phyloP scores from a whole-genome alignment of 2,113 vertebrate genomes.

The Propithecus coquereli region DNA sequence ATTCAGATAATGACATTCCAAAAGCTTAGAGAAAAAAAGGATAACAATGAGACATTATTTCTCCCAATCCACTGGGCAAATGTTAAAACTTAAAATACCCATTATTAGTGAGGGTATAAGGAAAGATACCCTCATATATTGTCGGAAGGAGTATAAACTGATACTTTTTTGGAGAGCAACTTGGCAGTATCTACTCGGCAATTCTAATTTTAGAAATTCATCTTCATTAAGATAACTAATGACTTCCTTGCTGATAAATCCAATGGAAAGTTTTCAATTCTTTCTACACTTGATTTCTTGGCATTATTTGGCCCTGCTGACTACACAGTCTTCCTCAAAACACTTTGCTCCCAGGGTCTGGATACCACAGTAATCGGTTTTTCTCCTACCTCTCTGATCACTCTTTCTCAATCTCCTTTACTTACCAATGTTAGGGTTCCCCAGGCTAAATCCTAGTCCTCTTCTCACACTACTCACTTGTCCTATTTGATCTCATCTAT shows the following conservation, averaged over 20 bases:
- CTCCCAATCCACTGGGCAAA: neutral
- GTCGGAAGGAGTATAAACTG: neutral
- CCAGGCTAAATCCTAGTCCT: neutral
- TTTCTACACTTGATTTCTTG: neutral
- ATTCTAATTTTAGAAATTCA: neutral
- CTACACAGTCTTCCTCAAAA: neutral
- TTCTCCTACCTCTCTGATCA: neutral
- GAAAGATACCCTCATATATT: neutral
- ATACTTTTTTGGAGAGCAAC: neutral
- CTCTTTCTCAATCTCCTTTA: neutral
- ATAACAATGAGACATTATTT: neutral
- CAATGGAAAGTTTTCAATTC: neutral
- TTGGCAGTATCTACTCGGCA: neutral
- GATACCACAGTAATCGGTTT: neutral
- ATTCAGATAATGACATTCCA: too few relatives aligned
- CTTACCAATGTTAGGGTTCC: neutral
- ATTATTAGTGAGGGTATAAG: neutral
- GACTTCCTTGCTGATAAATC: neutral
- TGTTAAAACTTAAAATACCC: neutral
- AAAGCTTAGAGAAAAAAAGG: neutral
- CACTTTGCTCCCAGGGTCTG: neutral
- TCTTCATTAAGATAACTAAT: neutral
- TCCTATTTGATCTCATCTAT: neutral
- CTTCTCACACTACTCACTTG: neutral
- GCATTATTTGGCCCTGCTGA: neutral